Evolutionary conservation across 53 echinoderm and acorn worm genomes (phyloP), one percentile per base, ranked within the genome.

Genomic region (Actinopyga echinites): DNA sequence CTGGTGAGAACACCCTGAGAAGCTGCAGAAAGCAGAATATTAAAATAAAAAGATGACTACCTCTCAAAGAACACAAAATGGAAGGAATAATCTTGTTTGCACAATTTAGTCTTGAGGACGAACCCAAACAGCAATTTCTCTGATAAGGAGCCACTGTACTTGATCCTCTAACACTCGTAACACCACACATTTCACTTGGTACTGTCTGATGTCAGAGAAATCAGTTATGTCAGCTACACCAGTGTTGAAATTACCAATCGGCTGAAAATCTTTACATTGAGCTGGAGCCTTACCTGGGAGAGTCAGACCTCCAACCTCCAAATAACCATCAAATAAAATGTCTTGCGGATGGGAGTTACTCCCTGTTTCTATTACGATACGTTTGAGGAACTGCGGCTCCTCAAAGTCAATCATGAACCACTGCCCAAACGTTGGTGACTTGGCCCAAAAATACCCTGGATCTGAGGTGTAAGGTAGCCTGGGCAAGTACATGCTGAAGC

Each of bases 371-470:
- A 96, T 62, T 22, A 88, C 83, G 10, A 96, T 79, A 8, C 93
- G 86, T 21, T 79, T 75, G 10, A 96, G 60, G 31, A 79, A 82
- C 9, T 75, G 82, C 23, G 94, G 88, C n/a, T 38, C 36, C 8
- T 96, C 85, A 35, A 96, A 94, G 24, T 92, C 89, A 11, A 96
- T 67, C 26, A 92, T 85, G 13, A 92, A 68, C 43, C 63, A 86
- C 21, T 93, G 86, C 26, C 89, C 86, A 2, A 83, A 81, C 25
- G 65, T 86, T 29, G 94, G 93, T 1, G 81, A 75, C 42, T 83
- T 85, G 4, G 94, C 94, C 97, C 97, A 96, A 82, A 96, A 96
- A 77, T 88, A 94, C 17, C 94, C 97, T 0, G 92, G 90, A n/a
- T 94, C 84, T 19, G 82, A 34, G 68, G 83, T 92, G 87, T 96